phyloP scores from a whole-genome alignment of 1,140 invertebrate species.

The Heliothis subflexa region DNA sequence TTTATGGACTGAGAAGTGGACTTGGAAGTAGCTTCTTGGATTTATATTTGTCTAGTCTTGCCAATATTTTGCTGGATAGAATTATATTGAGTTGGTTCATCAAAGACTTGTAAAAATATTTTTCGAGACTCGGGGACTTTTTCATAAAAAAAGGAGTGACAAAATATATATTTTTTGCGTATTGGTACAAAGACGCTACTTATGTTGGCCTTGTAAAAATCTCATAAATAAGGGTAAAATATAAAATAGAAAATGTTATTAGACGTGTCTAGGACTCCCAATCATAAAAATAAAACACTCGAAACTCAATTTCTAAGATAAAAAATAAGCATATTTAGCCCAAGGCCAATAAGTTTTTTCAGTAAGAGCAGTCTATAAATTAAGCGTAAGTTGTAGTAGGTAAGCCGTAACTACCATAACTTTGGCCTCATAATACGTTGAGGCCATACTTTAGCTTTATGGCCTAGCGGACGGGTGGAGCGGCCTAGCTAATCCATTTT shows the following conservation, averaged over 20 bases:
- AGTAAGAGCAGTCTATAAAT: constrained; percentile 23
- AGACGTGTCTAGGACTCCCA: too few species aligned
- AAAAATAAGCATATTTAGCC: not conserved
- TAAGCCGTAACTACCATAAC: constrained; percentile 43
- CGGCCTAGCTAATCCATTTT: constrained; percentile 24
- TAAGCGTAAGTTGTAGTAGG: constrained; percentile 18
- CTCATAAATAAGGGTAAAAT: not conserved
- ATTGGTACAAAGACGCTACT: too few species aligned
- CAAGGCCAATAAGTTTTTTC: constrained; percentile 33
- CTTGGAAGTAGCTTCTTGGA: not conserved
- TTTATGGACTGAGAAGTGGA: not conserved
- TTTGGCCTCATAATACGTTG: constrained; percentile 41
- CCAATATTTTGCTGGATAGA: too few species aligned
- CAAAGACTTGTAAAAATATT: too few species aligned
- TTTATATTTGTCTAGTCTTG: too few species aligned
- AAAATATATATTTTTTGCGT: too few species aligned
- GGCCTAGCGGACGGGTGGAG: constrained; percentile 33
- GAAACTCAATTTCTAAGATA: not conserved
- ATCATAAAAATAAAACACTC: not conserved
- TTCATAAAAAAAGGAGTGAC: too few species aligned
- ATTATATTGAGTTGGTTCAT: too few species aligned
- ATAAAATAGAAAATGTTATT: not conserved
- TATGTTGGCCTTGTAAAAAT: too few species aligned
- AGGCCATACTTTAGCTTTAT: constrained; percentile 41
- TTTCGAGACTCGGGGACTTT: too few species aligned